phyloP scores from a whole-genome alignment of 2,113 vertebrate species.

The Peucedramus taeniatus region DNA sequence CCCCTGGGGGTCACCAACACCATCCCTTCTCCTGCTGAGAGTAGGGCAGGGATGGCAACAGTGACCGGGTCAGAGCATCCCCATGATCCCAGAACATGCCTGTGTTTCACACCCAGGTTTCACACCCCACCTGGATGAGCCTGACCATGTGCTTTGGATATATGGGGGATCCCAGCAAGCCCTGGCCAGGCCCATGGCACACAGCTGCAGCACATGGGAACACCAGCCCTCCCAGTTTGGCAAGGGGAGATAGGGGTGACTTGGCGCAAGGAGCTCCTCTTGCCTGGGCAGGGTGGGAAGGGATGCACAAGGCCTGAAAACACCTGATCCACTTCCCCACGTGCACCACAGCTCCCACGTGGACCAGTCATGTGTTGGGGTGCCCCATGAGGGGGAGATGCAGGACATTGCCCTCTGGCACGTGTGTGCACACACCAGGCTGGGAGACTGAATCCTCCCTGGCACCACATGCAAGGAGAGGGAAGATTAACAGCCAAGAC shows the following conservation, averaged over 20 bases:
- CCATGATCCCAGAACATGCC: rapidly evolving
- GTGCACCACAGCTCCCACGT: background rate
- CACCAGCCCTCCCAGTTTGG: background rate
- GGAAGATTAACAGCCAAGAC: background rate
- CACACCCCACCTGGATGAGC: rapidly evolving
- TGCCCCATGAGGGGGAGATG: rapidly evolving
- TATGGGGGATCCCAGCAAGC: background rate
- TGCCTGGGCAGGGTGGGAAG: background rate
- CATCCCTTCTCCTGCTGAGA: background rate
- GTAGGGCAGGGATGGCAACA: background rate
- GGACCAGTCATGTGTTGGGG: rapidly evolving
- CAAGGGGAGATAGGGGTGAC: background rate
- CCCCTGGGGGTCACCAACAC: rapidly evolving
- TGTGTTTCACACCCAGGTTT: background rate
- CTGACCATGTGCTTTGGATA: background rate
- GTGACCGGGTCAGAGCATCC: background rate
- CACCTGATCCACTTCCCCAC: background rate
- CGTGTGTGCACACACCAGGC: rapidly evolving
- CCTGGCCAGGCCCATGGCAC: background rate
- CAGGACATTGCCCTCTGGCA: background rate
- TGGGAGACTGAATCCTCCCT: background rate
- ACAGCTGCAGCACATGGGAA: rapidly evolving
- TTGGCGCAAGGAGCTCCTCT: background rate
- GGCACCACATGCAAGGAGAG: background rate
- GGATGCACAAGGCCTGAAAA: background rate